A percentile compares a stretch with the other conserved stretches of the same genome.
Evolutionary conservation across 2,888 invertebrate species (phyloP).

Genomic region (Drosophila leonis): DNA sequence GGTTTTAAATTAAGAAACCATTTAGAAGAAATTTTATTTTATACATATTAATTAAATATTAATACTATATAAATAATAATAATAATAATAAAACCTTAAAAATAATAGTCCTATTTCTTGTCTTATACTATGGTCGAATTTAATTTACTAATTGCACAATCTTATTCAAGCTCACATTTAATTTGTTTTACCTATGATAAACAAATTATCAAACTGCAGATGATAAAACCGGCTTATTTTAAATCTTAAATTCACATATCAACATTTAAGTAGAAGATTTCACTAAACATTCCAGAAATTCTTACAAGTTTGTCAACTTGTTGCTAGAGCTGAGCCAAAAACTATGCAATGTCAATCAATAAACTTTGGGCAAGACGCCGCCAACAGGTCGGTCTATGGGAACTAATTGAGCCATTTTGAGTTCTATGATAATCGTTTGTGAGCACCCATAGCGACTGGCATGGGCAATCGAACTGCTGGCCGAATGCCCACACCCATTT

Average conservation of each 20-base stretch:
- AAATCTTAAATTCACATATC: not conserved
- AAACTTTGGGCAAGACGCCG: conserved; percentile 56
- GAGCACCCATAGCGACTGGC: conserved; percentile 46
- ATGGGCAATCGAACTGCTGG: conserved; percentile 32
- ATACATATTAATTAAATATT: not conserved
- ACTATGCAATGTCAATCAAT: conserved; percentile 59
- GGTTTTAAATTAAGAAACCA: not conserved
- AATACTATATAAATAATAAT: not conserved
- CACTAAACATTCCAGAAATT: conserved; percentile 24
- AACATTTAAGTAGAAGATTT: not conserved
- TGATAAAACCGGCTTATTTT: too few species aligned
- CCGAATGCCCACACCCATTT: conserved; percentile 31
- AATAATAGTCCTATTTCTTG: not conserved
- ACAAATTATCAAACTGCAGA: not conserved
- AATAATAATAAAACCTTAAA: not conserved
- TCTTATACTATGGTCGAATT: not conserved
- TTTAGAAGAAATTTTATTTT: not conserved
- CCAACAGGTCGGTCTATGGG: conserved; percentile 46
- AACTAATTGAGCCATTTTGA: conserved; percentile 83
- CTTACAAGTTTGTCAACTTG: conserved; percentile 10
- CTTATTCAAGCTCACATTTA: not conserved
- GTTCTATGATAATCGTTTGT: conserved; percentile 74
- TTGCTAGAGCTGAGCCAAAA: conserved; percentile 15
- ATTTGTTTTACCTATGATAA: not conserved
- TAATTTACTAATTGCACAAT: not conserved